Base-by-base conservation (phyloP, 2,113 vertebrate species). In the Mugil cephalus region DNA sequence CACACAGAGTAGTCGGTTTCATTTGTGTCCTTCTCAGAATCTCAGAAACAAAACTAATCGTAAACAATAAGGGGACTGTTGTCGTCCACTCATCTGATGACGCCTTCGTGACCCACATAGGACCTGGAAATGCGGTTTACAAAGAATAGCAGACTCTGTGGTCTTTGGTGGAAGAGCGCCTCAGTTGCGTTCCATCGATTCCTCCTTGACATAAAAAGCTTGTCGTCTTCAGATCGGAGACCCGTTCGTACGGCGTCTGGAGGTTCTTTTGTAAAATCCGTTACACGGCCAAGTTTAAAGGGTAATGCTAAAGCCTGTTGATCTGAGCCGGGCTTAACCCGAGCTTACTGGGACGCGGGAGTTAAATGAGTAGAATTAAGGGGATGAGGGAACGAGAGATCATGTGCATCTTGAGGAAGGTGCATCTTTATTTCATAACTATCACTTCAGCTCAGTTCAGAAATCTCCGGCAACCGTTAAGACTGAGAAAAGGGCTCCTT, bases 281-380 rank as follows among this genome's bases (percentile, higher is more conserved):
- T 52, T 8, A 45, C 10, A 21, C 59, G 19, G 71, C 11, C 45
- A 14, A 2, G 66, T 85, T 80, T 79, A 43, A 78, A 80, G n/a
- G 51, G 30, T 50, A 53, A 36, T 1, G 8, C 30, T 47, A 63
- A 78, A 75, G 61, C 15, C 39, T 48, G 77, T 43, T 70, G 65
- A 80, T 74, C 62, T 43, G n/a, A 55, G 43, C 35, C 50, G 10
- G 72, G 60, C 51, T 84, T 74, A 73, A 77, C 46, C 34, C 24
- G 54, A 75, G 58, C 51, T 77, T 62, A 65, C 36, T 2, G 36
- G 21, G 40, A 36, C 47, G 42, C 55, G 39, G 15, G 36, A 68
- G 50, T 78, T 78, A 38, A 77, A 69, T 50, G 15, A 18, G 18
- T 55, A 19, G 39, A 66, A 60, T 64, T 42, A 74, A 15, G 18